Evolutionary conservation across 2,113 vertebrate genomes (phyloP), one percentile per base, ranked within the genome.

Genomic region (Eurystomus gularis): DNA sequence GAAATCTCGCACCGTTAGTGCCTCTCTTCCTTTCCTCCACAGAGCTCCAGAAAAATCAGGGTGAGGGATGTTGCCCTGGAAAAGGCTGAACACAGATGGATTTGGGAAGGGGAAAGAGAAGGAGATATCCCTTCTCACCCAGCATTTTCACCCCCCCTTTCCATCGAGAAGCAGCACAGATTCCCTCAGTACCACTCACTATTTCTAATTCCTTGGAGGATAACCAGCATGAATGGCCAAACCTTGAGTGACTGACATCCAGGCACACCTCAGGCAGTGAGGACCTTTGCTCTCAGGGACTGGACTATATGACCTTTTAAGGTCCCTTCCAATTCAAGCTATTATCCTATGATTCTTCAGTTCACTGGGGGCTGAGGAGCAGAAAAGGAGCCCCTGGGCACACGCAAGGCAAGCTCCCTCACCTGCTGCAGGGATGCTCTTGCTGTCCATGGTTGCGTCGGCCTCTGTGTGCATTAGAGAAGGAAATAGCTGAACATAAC

Each of bases 1-100:
- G n/a, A 81, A 40, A 20, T 18, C 10, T 79, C 0, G 0, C 19
- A 49, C 6, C 3, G 1, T 35, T 60, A 55, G 68, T 54, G 11
- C 24, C 10, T 71, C 19, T 6, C 40, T 81, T 60, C 17, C 5
- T 29, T 35, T 72, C 55, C 71, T 72, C 60, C 24, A 51, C 35
- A 75, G 20, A 70, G 29, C 19, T 55, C 35, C 37, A 61, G 83
- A 9, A 46, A 64, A 64, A 12, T 40, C n/a, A 20, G 10, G 12
- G 6, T 26, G 13, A 28, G 23, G 24, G 24, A 46, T 72, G 25
- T 39, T 37, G 17, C 23, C 8, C 51, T 55, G 81, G 37, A 52
- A 65, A 68, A 72, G 64, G 18, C 10, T 61, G 37, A 71, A 82
- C 12, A 61, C 1, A 2, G 23, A 64, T 18, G 16, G n/a, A 52